These are phyloP conservation scores for Diabrotica virgifera DNA, from an alignment of 1,140 invertebrate species.

Conservation along the genomic window DNA sequence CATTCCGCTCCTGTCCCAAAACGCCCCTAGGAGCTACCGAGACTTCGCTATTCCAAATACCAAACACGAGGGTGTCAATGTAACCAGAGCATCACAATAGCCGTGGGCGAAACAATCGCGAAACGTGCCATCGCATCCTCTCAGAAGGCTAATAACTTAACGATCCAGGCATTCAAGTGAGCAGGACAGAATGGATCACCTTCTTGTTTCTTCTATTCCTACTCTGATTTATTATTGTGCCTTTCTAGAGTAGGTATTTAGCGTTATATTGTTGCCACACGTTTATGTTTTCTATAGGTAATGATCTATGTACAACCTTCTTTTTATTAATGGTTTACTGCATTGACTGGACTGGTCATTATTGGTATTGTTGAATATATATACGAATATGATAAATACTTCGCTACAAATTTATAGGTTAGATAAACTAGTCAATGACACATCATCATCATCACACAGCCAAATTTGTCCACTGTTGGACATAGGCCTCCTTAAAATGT, in stretches of 20 bases:
- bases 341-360: background rate
- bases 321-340: background rate
- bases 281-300: conserved; percentile 21
- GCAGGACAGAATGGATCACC: conserved; percentile 32
- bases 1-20: background rate
- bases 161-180: conserved; percentile 26
- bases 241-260: conserved; percentile 16
- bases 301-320: conserved; percentile 9
- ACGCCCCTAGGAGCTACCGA: background rate
- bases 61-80: conserved; percentile 20
- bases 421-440: too few species aligned
- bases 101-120: conserved; percentile 29
- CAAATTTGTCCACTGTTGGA: too few species aligned
- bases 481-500: too few species aligned
- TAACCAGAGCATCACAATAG: conserved; percentile 24
- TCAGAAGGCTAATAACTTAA: conserved; percentile 28
- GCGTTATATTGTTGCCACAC: conserved; percentile 48
- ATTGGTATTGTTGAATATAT: too few species aligned
- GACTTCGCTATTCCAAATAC: conserved; percentile 7
- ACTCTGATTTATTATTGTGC: conserved; percentile 30
- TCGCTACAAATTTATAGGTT: too few species aligned
- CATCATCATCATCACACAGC: too few species aligned
- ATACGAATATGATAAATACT: too few species aligned
- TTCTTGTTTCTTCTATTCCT: conserved; percentile 18
- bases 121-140: conserved; percentile 32